Evolutionary conservation across 1,140 invertebrate genomes (phyloP).

Genomic region (Nixonia krombeini): DNA sequence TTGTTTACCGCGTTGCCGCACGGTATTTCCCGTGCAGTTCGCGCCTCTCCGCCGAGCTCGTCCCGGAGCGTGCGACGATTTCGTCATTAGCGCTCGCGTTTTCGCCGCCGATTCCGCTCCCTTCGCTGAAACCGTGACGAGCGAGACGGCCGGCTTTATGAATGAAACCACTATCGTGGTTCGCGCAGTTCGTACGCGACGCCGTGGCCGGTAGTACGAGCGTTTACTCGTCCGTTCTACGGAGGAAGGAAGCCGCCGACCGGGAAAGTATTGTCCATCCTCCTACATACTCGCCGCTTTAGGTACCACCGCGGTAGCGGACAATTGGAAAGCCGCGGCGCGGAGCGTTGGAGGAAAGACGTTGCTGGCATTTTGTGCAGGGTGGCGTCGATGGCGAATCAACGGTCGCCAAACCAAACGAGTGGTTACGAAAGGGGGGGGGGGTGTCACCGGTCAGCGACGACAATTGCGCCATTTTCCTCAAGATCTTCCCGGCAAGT

Average conservation of each 20-base stretch:
- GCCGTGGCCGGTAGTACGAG: conserved; percentile 54
- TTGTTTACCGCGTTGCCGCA: too few relatives aligned
- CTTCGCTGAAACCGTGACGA: conserved; percentile 36
- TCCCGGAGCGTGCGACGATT: conserved; percentile 25
- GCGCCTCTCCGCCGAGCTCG: neutral
- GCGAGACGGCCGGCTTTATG: conserved; percentile 64
- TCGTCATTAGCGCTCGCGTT: conserved; percentile 47
- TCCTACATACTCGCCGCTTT: conserved; percentile 21
- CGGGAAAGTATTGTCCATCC: conserved; percentile 59
- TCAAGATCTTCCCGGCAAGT: too few relatives aligned
- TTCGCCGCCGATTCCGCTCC: conserved; percentile 36
- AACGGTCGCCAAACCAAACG: too few relatives aligned
- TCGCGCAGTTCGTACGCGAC: conserved; percentile 38
- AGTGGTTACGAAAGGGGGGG: too few relatives aligned
- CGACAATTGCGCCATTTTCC: too few relatives aligned
- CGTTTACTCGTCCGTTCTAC: conserved; percentile 62
- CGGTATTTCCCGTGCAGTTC: too few relatives aligned
- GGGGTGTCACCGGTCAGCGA: too few relatives aligned
- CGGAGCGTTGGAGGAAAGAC: conserved; percentile 65
- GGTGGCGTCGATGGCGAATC: too few relatives aligned
- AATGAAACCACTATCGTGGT: conserved; percentile 65
- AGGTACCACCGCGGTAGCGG: conserved; percentile 25
- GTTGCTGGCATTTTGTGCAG: too few relatives aligned
- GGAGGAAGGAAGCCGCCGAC: conserved; percentile 65
- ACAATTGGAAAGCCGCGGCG: conserved; percentile 61